Base-by-base conservation (phyloP, 2,113 vertebrate genomes). In the Hyaena hyaena region DNA sequence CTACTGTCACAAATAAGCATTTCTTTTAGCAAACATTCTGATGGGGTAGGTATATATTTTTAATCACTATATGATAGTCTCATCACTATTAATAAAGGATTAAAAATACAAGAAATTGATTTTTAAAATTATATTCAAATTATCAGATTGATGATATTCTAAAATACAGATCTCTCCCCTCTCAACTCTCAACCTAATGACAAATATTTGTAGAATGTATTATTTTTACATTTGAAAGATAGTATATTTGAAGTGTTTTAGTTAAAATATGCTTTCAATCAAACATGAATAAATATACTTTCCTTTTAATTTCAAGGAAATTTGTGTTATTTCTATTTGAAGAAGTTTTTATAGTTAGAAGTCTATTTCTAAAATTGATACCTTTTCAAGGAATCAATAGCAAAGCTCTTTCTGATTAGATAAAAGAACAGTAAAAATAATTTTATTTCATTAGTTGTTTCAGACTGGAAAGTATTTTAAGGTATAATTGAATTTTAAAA, bases 401-500 rank as follows among this genome's bases (percentile, higher is more conserved):
- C 1, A 94, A 55, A 86, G 24, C 3, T 10, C 10, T 90, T 90
- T 88, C 61, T 93, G 23, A 66, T 83, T 77, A 94, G 35, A 74
- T 2, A 92, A 93, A 85, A 92, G 1, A 28, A 11, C 16, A 61
- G 19, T 63, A 76, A 93, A 58, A 94, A 61, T 65, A 95, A 43
- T 90, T 19, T 71, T 71, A 26, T 31, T 71, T 97, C n/a, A 81
- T 92, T 96, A 80, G 10, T 7, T 53, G 0, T 82, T 97, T 89
- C 48, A 79, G 48, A 4, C 79, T 88, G 83, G 4, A 96, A 89
- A 95, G 74, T 16, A 1, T 26, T 96, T 97, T 85, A 97, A 97
- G 63, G 19, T 95, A 98, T 97, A 96, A 45, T 45, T 95, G 76
- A 94, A 95, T 76, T 92, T 53, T 58, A 15, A 95, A 96, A 93